phyloP scores from a whole-genome alignment of 2,113 vertebrate species.

The Varanus salvator region DNA sequence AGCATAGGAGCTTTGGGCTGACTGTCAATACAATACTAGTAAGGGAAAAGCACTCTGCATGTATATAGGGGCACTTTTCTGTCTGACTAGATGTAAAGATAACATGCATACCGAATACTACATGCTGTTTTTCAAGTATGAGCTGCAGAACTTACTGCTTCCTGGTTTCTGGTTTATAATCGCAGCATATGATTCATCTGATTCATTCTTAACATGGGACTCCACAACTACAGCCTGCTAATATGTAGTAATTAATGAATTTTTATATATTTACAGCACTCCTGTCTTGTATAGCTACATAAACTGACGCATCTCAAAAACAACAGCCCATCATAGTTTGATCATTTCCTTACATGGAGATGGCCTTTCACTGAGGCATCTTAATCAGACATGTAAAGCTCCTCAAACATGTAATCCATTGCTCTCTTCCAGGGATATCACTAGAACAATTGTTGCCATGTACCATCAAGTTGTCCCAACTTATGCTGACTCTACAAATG shows the following conservation, averaged over 20 bases:
- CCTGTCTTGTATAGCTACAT: not conserved
- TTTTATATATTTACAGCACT: not conserved
- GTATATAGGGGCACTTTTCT: not conserved
- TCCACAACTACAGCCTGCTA: not conserved
- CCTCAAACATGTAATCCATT: not conserved
- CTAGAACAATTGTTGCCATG: too few relatives aligned
- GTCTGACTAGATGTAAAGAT: not conserved
- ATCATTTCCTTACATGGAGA: not conserved
- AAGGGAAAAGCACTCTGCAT: not conserved
- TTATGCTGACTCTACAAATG: too few relatives aligned
- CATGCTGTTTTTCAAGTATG: too few relatives aligned
- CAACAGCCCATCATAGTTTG: not conserved
- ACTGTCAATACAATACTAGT: not conserved
- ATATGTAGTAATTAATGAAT: not conserved
- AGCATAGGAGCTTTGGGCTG: not conserved
- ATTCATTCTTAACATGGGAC: too few relatives aligned
- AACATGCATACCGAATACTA: not conserved
- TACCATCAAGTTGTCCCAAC: too few relatives aligned
- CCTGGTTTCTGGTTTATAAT: too few relatives aligned
- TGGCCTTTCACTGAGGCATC: not conserved
- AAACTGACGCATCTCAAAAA: not conserved
- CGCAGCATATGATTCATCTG: too few relatives aligned
- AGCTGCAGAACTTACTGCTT: too few relatives aligned
- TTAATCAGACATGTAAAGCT: too few relatives aligned
- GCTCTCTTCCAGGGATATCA: not conserved